phyloP scores from a whole-genome alignment of 2,797 vertebrate species.

The Apogon talboti region DNA sequence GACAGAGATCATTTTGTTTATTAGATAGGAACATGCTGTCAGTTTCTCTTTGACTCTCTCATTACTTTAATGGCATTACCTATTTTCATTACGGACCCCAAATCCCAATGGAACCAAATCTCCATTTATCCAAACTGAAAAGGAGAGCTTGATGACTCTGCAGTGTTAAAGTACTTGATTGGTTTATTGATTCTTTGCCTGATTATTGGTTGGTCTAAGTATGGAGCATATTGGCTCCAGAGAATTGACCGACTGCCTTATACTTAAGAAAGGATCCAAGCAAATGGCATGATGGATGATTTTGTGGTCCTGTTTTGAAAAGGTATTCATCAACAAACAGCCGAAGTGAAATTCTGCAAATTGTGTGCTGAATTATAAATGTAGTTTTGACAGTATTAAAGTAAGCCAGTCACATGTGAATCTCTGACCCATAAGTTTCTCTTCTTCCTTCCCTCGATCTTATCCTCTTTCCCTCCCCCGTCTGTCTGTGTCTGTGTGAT shows the following conservation, averaged over 20 bases:
- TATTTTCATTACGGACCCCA: conserved; percentile 48
- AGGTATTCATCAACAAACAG: background rate
- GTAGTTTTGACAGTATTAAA: background rate
- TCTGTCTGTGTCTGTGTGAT: conserved; percentile 33
- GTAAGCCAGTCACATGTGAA: background rate
- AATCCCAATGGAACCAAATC: conserved; percentile 50
- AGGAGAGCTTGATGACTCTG: conserved; percentile 52
- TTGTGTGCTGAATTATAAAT: background rate
- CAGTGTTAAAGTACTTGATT: conserved; percentile 67
- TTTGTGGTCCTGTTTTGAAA: conserved; percentile 9
- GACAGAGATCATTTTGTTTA: conserved; percentile 12
- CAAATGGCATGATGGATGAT: conserved; percentile 4
- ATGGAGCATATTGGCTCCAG: conserved; percentile 48
- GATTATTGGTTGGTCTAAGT: conserved; percentile 57
- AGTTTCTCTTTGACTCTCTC: too few species aligned
- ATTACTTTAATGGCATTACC: conserved; percentile 47
- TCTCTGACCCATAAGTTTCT: conserved; percentile 15
- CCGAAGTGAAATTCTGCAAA: background rate
- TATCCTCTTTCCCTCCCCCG: conserved; percentile 9
- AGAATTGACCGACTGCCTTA: conserved; percentile 50
- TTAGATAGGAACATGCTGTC: conserved; percentile 36
- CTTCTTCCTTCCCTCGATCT: conserved; percentile 1
- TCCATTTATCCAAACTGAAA: conserved; percentile 52
- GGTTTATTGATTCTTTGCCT: conserved; percentile 67
- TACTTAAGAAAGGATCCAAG: conserved; percentile 27